Evolutionary conservation across 1,140 invertebrate genomes (phyloP), one percentile per base, ranked within the genome.

Genomic region (Caerostris darwini): DNA sequence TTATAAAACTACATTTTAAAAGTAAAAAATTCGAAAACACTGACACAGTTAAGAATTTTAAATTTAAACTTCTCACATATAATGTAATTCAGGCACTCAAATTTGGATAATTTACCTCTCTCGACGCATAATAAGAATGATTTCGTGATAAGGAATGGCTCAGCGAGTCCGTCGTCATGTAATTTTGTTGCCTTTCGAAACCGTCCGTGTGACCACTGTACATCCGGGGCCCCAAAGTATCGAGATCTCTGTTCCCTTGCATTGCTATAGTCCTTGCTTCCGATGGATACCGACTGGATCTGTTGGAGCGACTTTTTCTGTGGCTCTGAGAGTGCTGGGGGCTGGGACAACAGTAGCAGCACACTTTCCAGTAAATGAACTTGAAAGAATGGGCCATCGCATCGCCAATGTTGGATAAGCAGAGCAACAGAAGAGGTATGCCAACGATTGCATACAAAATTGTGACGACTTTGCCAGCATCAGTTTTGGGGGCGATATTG

Each of bases 361-460:
- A 99, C 14, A 96, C 95, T 91, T 96, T 96, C 98, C 90, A 94
- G 95, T 99, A 99, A 19, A 98, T 97, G 97, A 98, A 99, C 96
- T 99, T 99, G 96, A 99, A 99, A 95, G 95, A 90, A 92, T 96
- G 95, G 54, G 96, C 96, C 88, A 96, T 94, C 17, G 96, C 95
- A 77, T 96, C 95, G 12, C 96, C 96, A 81, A 96, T 96, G 34
- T 96, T 95, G 56, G 96, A 96, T 5, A 96, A 94, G 61, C 96
- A 95, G 94, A 99, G 97, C 71, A 99, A 97, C 96, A 99, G 99
- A 19, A 99, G 96, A 0, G 99, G 99, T 97, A 99, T 99, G 10
- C 99, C 99, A 61, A 99, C 97, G 67, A 99, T 98, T 1, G 99
- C 98, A 96, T 99, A 99, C 17, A 99, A 96, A 95, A 99, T 99